Evolutionary conservation across 2,797 vertebrate genomes (phyloP), one percentile per base, ranked within the genome.

Genomic region (Pipistrellus pipistrellus): DNA sequence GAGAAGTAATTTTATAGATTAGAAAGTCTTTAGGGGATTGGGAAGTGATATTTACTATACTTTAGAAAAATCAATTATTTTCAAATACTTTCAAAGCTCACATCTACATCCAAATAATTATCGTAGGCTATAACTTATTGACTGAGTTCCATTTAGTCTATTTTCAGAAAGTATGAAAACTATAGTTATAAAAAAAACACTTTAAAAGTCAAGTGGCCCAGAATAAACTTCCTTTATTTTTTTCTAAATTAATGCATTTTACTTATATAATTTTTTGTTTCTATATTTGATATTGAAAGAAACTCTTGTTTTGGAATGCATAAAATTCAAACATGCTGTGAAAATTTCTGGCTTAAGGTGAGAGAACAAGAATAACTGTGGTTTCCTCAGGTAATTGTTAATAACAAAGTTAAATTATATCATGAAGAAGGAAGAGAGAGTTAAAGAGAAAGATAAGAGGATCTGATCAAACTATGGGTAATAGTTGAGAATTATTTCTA

Each of bases 241-340:
- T 88, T 87, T 85, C 25, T 93, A 85, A 72, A 55, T 77, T n/a
- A 76, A 83, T 72, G 20, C 20, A 32, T 57, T 78, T 83, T 51
- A 64, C 0, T 4, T 75, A 44, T 77, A 15, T 71, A 41, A 80
- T 23, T 85, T 85, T 81, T 27, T 93, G 15, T 85, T 89, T 85
- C 2, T 25, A 32, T 78, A 77, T 10, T 68, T 85, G n/a, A 86
- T 73, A 27, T 35, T 80, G 41, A 80, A 80, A 87, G 25, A 87
- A 85, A 85, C 57, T 83, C 14, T 90, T 80, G 25, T 30, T 75
- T 94, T 84, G 30, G 30, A 57, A 64, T 57, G 5, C 8, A 78
- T 76, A 80, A 80, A 73, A 86, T 35, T 72, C 12, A 71, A 72
- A 84, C 21, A 88, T 71, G 3, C 6, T 71, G 0, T 86, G 41